Evolutionary conservation across 2,113 vertebrate genomes (phyloP).

Genomic region (Macaca nemestrina): DNA sequence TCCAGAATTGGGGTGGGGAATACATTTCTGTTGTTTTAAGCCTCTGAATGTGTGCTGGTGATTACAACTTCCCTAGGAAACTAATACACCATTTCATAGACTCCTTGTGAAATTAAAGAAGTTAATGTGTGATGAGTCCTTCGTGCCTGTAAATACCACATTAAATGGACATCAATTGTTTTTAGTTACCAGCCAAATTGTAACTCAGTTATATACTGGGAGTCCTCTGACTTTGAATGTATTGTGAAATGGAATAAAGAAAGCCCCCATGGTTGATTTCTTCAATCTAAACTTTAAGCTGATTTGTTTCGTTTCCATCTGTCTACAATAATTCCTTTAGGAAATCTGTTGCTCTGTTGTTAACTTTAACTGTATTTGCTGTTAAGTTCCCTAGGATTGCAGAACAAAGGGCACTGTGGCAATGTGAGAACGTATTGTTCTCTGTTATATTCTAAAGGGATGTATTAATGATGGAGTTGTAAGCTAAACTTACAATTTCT

Average conservation of each 20-base stretch:
- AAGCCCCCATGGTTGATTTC: constrained; percentile 40
- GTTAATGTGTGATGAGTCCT: neutral
- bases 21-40: neutral
- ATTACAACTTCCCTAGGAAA: neutral
- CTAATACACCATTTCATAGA: neutral
- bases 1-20: neutral
- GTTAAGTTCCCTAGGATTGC: constrained; percentile 74
- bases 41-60: neutral
- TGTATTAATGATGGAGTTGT: constrained; percentile 65
- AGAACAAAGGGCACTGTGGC: constrained; percentile 76
- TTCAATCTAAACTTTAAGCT: constrained; percentile 76
- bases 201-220: neutral
- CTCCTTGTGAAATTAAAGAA: neutral
- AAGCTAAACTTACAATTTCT: constrained; percentile 68
- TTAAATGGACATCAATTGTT: neutral
- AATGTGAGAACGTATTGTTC: constrained; percentile 60
- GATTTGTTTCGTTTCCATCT: constrained; percentile 80
- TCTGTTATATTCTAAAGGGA: constrained; percentile 70
- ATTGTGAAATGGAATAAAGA: constrained; percentile 76
- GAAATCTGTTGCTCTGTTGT: constrained; percentile 74
- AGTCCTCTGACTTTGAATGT: constrained; percentile 42
- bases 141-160: neutral
- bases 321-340: constrained; percentile 79
- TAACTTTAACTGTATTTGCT: constrained; percentile 79
- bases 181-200: neutral